Conservation (phyloP, 2,888 invertebrate genomes). For the Hymenopus coronatus region DNA sequence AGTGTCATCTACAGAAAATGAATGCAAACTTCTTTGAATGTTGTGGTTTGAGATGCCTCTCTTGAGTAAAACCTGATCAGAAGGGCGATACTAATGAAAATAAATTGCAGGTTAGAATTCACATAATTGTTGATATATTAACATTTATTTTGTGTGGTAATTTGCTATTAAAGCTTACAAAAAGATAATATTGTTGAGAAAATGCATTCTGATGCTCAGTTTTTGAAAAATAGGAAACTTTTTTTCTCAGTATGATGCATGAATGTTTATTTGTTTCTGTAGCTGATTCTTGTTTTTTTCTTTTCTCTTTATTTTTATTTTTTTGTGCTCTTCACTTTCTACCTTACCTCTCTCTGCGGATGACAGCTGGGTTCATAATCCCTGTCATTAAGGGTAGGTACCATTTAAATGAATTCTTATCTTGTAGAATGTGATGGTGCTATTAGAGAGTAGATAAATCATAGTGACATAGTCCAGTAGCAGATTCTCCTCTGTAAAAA, state of each 20-base stretch:
- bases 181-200: no score
- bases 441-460: not conserved
- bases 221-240: not conserved
- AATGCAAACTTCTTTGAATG: no score
- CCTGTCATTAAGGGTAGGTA: slow-evolving; percentile 49
- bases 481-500: not conserved
- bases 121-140: no score
- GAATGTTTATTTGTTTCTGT: slow-evolving; percentile 26
- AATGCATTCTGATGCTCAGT: not conserved
- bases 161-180: no score
- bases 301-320: slow-evolving; percentile 41
- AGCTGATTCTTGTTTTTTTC: slow-evolving; percentile 35
- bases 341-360: slow-evolving; percentile 44
- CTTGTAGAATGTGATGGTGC: not conserved
- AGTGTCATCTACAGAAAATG: no score
- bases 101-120: no score
- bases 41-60: no score
- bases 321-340: slow-evolving; percentile 42
- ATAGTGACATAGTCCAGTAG: not conserved
- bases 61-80: no score
- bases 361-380: slow-evolving; percentile 47
- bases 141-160: no score
- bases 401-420: slow-evolving; percentile 36
- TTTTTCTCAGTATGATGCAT: slow-evolving; percentile 24
- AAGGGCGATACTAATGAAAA: no score